These are phyloP conservation scores for Zingel zingel DNA, from an alignment of 2,113 vertebrate genomes.

Conservation along the genomic window DNA sequence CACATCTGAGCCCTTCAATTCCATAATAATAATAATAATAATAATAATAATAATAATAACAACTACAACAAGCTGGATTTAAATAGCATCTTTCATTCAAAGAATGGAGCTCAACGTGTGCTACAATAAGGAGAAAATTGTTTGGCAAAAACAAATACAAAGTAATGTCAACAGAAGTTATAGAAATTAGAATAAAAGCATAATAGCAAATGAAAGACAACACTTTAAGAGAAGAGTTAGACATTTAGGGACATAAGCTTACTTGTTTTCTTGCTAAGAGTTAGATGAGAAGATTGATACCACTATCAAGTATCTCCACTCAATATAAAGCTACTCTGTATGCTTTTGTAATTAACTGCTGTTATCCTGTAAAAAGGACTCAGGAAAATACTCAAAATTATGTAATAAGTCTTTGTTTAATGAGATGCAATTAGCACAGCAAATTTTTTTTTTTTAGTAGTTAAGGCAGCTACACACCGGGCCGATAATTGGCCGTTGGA, in stretches of 20 bases:
- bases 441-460: conserved; percentile 77
- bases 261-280: too few relatives aligned
- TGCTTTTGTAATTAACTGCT: too few relatives aligned
- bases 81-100: background rate
- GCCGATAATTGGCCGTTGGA: too few relatives aligned
- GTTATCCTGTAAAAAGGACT: conserved; percentile 69
- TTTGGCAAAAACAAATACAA: background rate
- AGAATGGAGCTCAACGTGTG: background rate
- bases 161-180: background rate
- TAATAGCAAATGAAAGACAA: background rate
- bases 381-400: conserved; percentile 95
- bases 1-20: background rate
- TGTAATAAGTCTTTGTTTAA: conserved; percentile 91
- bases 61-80: conserved; percentile 4
- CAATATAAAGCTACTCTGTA: too few relatives aligned
- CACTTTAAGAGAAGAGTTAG: too few relatives aligned
- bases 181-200: background rate
- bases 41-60: background rate
- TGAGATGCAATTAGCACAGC: conserved; percentile 91
- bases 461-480: too few relatives aligned
- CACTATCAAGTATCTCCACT: too few relatives aligned
- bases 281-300: too few relatives aligned
- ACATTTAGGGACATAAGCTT: too few relatives aligned
- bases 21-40: background rate
- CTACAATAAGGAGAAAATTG: background rate